These are phyloP conservation scores for Hemichromis elongatus DNA, from an alignment of 2,113 vertebrate species.

Conservation along the genomic window DNA sequence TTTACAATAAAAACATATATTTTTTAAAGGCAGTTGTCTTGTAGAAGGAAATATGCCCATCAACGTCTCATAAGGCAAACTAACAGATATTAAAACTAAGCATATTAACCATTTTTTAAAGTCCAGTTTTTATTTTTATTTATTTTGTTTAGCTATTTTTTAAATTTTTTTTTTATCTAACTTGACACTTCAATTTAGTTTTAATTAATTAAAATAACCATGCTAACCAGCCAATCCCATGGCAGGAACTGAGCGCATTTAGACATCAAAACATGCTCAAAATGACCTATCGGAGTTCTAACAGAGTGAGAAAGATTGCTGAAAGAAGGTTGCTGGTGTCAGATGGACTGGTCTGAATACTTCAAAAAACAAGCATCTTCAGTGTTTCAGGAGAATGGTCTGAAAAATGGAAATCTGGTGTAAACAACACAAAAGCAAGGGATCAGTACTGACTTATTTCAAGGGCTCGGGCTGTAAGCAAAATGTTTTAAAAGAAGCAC, in stretches of 20 bases:
- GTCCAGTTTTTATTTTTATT: too few relatives aligned
- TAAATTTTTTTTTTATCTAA: not conserved
- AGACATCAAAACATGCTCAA: not conserved
- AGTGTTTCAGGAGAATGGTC: not conserved
- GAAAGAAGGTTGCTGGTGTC: too few relatives aligned
- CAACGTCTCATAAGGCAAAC: too few relatives aligned
- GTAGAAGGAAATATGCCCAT: not conserved
- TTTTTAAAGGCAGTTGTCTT: not conserved
- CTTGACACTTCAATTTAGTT: fast-evolving
- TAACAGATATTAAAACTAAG: too few relatives aligned
- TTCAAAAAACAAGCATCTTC: not conserved
- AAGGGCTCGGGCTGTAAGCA: not conserved
- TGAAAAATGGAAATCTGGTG: not conserved
- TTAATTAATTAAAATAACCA: not conserved
- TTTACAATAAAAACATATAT: not conserved
- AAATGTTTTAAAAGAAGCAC: not conserved
- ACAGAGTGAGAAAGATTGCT: not conserved
- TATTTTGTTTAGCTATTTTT: not conserved
- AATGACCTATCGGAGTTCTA: not conserved
- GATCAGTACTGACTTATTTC: not conserved
- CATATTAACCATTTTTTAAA: too few relatives aligned
- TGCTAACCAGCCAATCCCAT: not conserved
- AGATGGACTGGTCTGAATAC: not conserved
- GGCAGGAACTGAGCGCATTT: not conserved
- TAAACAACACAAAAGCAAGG: not conserved